These are phyloP conservation scores for fruit fly (Drosophila melanogaster) DNA, from an alignment of 1,140 invertebrate species.

Conservation along the genomic window Release_6_plus_ISO1_MT NC_004354.4:3409501-3410000, in stretches of 20 bases:
- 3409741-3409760: constrained; percentile 2
- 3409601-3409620: background rate
- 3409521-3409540: background rate
- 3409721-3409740: constrained; percentile 53
- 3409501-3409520: no score
- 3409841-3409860: background rate
- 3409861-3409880: constrained; percentile 39
- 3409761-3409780: constrained; percentile 6
- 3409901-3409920: background rate
- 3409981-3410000: no score
- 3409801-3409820: constrained; percentile 39
- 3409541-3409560: constrained; percentile 1
- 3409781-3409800: constrained; percentile 18
- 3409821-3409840: constrained; percentile 37
- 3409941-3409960: background rate
- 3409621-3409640: constrained; percentile 18
- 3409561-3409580: no score
- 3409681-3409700: constrained; percentile 73
- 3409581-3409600: constrained; percentile 4
- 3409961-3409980: background rate
- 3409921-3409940: constrained; percentile 19
- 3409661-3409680: constrained; percentile 53
- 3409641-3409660: constrained; percentile 47
- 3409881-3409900: constrained; percentile 24
- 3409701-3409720: constrained; percentile 73